Percentiles rank a stretch among this genome's conserved stretches.
These are phyloP conservation scores for Sesamia inferens DNA, from an alignment of 2,888 invertebrate species.

Conservation along the genomic window DNA sequence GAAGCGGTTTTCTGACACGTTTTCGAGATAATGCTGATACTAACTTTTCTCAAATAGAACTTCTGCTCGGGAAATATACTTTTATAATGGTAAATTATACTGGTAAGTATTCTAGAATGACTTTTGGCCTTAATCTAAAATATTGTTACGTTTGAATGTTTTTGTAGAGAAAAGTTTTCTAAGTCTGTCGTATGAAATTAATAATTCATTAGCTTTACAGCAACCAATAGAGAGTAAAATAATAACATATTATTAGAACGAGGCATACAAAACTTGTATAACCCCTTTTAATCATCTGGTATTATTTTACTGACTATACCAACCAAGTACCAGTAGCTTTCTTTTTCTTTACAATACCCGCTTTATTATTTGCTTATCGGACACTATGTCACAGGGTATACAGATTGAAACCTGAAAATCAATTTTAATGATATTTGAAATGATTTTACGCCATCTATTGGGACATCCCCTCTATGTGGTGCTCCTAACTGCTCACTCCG, in stretches of 20 bases:
- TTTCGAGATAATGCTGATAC: constrained; percentile 8
- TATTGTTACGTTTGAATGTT: background rate
- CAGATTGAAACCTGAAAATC: background rate
- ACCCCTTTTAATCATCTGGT: too few species aligned
- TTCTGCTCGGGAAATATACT: background rate
- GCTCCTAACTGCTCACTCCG: background rate
- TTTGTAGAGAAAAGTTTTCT: background rate
- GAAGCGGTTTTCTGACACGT: constrained; percentile 37
- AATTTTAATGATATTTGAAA: background rate
- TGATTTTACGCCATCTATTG: too few species aligned
- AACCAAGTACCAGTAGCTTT: too few species aligned
- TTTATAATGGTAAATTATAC: background rate
- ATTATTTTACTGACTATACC: background rate
- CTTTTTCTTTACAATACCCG: background rate
- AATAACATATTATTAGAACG: too few species aligned
- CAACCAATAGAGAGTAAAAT: background rate
- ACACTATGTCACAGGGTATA: background rate
- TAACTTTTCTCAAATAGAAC: constrained; percentile 22
- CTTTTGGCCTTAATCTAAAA: constrained; percentile 1
- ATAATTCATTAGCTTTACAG: background rate
- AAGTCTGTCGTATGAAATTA: background rate
- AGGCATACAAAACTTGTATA: background rate
- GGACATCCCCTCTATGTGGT: background rate
- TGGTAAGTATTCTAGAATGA: background rate
- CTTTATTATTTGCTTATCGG: background rate